Conservation (phyloP, 2,113 vertebrate species). For the Leptosomus discolor region DNA sequence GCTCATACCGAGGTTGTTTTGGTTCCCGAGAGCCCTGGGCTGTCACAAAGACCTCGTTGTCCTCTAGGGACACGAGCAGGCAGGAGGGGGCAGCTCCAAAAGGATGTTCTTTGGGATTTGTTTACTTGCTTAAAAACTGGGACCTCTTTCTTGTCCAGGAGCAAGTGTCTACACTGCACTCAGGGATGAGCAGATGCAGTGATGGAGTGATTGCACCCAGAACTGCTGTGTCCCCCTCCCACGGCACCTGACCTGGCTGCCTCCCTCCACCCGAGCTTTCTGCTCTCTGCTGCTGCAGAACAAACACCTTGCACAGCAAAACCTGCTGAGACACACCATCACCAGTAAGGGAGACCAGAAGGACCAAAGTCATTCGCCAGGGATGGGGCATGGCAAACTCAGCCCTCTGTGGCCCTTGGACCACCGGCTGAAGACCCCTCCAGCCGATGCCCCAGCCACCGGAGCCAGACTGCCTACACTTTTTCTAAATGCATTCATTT, state of each 20-base stretch:
- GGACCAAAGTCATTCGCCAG: background rate
- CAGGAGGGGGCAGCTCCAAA: background rate
- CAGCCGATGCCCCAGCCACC: background rate
- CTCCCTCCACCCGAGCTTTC: background rate
- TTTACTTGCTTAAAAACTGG: background rate
- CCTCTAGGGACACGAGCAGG: background rate
- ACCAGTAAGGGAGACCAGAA: background rate
- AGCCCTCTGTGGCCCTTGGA: background rate
- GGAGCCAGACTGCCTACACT: background rate
- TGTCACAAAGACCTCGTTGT: background rate
- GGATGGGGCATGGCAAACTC: background rate
- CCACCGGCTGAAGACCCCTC: background rate
- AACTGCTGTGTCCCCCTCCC: background rate
- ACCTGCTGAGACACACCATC: background rate
- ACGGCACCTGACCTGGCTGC: background rate
- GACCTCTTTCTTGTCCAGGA: background rate
- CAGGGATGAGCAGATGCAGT: background rate
- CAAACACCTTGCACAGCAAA: background rate
- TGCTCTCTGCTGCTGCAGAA: background rate
- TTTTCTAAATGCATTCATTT: background rate
- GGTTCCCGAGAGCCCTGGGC: background rate
- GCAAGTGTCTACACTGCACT: accelerated
- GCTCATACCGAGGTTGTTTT: background rate
- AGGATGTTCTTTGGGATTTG: background rate
- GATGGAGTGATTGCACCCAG: accelerated